These are phyloP conservation scores for Perizoma flavofasciatum DNA, from an alignment of 2,888 invertebrate species.

Conservation along the genomic window DNA sequence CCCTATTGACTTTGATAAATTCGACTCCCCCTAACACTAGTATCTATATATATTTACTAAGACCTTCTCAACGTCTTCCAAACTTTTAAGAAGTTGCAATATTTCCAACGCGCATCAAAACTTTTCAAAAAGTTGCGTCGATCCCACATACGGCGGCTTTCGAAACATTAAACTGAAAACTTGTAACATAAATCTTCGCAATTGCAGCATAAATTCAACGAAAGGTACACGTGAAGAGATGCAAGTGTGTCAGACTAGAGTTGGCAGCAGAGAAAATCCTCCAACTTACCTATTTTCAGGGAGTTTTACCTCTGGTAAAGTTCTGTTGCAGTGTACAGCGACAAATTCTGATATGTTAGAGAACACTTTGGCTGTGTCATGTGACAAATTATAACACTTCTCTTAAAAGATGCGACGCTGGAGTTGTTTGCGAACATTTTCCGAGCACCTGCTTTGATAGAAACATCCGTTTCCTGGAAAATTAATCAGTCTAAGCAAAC, in stretches of 20 bases:
- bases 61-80: constrained; percentile 4
- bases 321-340: constrained; percentile 16
- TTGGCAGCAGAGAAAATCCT: constrained; percentile 18
- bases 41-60: too few relatives aligned
- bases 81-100: constrained; percentile 1
- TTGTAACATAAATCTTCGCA: constrained; percentile 28
- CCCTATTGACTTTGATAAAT: too few relatives aligned
- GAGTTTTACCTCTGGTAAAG: constrained; percentile 8
- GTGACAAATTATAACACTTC: constrained; percentile 28
- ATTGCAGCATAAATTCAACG: constrained; percentile 8
- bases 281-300: constrained; percentile 9
- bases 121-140: constrained; percentile 3
- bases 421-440: constrained; percentile 22
- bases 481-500: constrained; percentile 14
- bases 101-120: neutral
- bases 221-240: constrained; percentile 15
- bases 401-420: constrained; percentile 15
- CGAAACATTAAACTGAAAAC: constrained; percentile 18
- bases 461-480: constrained; percentile 4
- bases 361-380: constrained; percentile 15
- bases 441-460: constrained; percentile 12
- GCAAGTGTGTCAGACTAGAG: constrained; percentile 14
- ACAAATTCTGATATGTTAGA: constrained; percentile 20
- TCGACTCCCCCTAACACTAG: too few relatives aligned
- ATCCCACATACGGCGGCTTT: constrained; percentile 2